These are phyloP conservation scores for Bicyclus anynana DNA, from an alignment of 1,140 invertebrate species.

Conservation along the genomic window DNA sequence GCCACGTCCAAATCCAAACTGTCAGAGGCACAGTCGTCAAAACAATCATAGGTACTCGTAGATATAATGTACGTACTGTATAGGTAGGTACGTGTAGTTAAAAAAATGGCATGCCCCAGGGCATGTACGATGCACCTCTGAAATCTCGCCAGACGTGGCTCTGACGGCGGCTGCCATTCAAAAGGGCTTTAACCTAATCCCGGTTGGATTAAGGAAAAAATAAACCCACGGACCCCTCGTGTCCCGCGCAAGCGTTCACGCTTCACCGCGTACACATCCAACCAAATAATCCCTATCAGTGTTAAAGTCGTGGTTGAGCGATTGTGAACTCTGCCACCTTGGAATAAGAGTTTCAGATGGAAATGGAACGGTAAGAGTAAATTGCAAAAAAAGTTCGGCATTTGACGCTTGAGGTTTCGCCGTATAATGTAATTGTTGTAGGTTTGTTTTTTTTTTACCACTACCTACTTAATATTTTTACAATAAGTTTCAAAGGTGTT, in stretches of 20 bases:
- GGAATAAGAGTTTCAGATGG: background rate
- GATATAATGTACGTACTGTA: too few relatives aligned
- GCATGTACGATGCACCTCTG: slow-evolving; percentile 33
- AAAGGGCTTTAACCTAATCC: slow-evolving; percentile 71
- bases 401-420: slow-evolving; percentile 69
- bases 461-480: background rate
- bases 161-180: slow-evolving; percentile 73
- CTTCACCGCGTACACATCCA: slow-evolving; percentile 50
- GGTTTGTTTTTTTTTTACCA: slow-evolving; percentile 33
- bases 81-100: too few relatives aligned
- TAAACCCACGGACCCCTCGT: slow-evolving; percentile 60
- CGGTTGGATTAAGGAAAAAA: slow-evolving; percentile 72
- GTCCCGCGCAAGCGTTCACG: slow-evolving; percentile 65
- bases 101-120: slow-evolving; percentile 33
- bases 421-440: slow-evolving; percentile 65
- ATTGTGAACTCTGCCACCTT: slow-evolving; percentile 17
- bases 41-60: too few relatives aligned
- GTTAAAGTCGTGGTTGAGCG: background rate
- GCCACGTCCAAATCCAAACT: too few relatives aligned
- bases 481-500: background rate
- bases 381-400: slow-evolving; percentile 39
- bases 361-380: slow-evolving; percentile 13
- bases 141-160: slow-evolving; percentile 58
- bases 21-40: too few relatives aligned
- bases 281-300: background rate